Base-by-base conservation (phyloP, 1,140 invertebrate genomes). In the Helicoverpa armigera region DNA sequence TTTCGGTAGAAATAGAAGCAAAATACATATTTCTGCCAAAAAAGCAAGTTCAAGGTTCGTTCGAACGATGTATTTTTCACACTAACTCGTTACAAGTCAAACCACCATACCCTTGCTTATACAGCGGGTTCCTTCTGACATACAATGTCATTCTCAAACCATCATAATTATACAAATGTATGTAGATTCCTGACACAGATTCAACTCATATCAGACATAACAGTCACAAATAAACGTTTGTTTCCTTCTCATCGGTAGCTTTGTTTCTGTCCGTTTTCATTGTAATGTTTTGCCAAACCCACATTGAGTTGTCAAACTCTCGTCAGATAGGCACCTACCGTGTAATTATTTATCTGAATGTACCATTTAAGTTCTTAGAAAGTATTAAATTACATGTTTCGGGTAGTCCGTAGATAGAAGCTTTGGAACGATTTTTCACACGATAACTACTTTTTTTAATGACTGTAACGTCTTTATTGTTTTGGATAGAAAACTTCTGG, bases 371-470 rank as follows among this genome's bases (percentile, higher is more conserved):
- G 76, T 86, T 80, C 81, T 85, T 89, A 90, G 90, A 93, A 93
- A 90, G 90, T 91, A 92, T 92, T 85, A 91, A 93, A 93, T 93
- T 93, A 92, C 87, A 91, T 86, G 84, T 81, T 79, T 70, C 70
- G 50, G n/a, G 77, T 83, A 72, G 75, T 63, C 43, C 51, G 73
- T 83, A 87, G 83, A 90, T 86, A 74, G 82, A 29, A 65, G 65
- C 48, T 72, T 86, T 86, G 67, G 53, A 70, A 69, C 72, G 86
- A 91, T 90, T 89, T 84, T 92, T 92, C 90, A 92, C 91, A 92
- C 91, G 90, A 91, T 92, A 92, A 89, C 69, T 79, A 83, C 83
- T 86, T 86, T 65, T 63, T 84, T 86, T 79, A 82, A 77, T 80
- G 82, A 79, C 79, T 67, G 10, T 89, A 84, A 83, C 85, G 85